Evolutionary conservation across 2,113 vertebrate species (phyloP), one percentile per base, ranked within the genome.

Genomic region (Cryptomyrus ogoouensis): DNA sequence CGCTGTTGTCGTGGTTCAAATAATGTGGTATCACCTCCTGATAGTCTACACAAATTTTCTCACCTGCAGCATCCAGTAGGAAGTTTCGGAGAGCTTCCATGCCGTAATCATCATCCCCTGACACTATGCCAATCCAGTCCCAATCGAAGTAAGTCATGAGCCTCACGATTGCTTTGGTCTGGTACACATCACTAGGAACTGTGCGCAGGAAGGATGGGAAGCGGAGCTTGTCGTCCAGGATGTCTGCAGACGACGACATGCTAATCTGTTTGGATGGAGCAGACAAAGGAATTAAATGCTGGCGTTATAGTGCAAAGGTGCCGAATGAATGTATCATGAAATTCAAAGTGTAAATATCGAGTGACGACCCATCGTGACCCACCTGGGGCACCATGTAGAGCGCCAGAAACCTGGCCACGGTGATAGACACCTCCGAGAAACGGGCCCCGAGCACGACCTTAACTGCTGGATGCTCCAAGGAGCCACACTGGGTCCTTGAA

Each of bases 71-170:
- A 21, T 93, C 90, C 2, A 0, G 0, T 21, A 93, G 56, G 66
- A 96, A 95, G 77, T 91, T 93, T 85, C 92, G 91, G 12, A 94
- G 89, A n/a, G 94, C 95, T 50, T 90, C 93, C 89, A 62, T 92
- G 35, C 94, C 95, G 21, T 96, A 95, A 13, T 94, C 94, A 24
- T 95, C 95, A 49, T 96, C 95, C 1, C 90, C 92, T 5, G 93
- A 92, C 58, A 96, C 93, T 2, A 96, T 90, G 0, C 95, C 95
- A 2, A 96, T 91, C 95, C 95, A 96, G 89, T 94, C 92, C 96
- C 96, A 96, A 0, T 7, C 0, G 49, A 91, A 95, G 50, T 90
- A 27, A 0, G 47, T 46, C 93, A 96, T 93, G 1, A 95, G 77
- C 84, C 90, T 90, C 8, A 93, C 93, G 39, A 95, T 4, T 0